Evolutionary conservation across 2,113 vertebrate genomes (phyloP).

Genomic region (Misgurnus mizolepis): DNA sequence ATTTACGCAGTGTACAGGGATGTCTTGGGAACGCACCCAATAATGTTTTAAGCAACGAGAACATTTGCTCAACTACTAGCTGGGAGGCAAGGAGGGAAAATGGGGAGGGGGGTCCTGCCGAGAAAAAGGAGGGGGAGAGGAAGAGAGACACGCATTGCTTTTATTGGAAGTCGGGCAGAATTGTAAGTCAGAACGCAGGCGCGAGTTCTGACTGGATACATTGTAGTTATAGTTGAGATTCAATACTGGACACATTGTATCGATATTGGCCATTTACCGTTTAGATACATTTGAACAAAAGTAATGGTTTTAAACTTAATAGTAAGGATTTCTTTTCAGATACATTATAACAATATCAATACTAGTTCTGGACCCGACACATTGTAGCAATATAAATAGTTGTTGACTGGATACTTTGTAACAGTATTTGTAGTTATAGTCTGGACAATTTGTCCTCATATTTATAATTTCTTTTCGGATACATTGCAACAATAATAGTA

Average conservation of each 20-base stretch:
- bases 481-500: not conserved
- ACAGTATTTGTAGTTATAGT: no score
- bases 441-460: no score
- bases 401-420: not conserved
- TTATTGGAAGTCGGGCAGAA: constrained; percentile 49
- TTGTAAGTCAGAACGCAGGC: constrained; percentile 30
- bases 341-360: no score
- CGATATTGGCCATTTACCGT: not conserved
- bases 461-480: not conserved
- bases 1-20: constrained; percentile 5
- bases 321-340: no score
- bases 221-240: constrained; percentile 10
- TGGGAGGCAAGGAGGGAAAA: constrained; percentile 72
- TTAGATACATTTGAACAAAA: constrained; percentile 44
- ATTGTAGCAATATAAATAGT: not conserved
- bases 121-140: constrained; percentile 40
- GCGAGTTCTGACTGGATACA: constrained; percentile 54
- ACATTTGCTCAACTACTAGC: constrained; percentile 65
- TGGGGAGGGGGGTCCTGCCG: constrained; percentile 49
- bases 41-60: constrained; percentile 47
- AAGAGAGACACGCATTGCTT: constrained; percentile 47
- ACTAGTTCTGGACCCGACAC: not conserved
- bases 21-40: constrained; percentile 32
- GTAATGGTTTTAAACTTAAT: not conserved
- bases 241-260: not conserved